These are phyloP conservation scores for Syrphus vitripennis DNA, from an alignment of 2,888 invertebrate species.

Conservation along the genomic window DNA sequence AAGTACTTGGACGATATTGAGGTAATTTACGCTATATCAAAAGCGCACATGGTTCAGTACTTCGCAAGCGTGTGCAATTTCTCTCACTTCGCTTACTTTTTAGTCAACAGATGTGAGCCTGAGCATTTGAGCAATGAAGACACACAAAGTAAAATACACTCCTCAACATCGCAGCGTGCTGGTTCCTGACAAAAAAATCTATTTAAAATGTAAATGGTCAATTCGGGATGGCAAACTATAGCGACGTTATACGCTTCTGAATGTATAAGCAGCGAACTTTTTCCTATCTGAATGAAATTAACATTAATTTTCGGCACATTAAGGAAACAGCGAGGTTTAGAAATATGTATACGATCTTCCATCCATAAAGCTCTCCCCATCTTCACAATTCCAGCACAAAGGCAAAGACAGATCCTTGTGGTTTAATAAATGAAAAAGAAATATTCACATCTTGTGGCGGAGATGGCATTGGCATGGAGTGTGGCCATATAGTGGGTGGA, in stretches of 20 bases:
- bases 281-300: conserved; percentile 71
- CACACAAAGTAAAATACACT: conserved; percentile 30
- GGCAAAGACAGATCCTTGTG: conserved; percentile 46
- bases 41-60: conserved; percentile 3
- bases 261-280: conserved; percentile 67
- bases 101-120: conserved; percentile 63
- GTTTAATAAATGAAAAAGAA: conserved; percentile 69
- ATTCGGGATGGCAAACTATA: conserved; percentile 34
- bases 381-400: neutral
- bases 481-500: neutral
- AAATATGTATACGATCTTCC: conserved; percentile 47
- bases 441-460: conserved; percentile 63
- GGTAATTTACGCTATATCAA: neutral
- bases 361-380: neutral
- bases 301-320: conserved; percentile 71
- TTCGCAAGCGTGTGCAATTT: conserved; percentile 47
- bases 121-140: conserved; percentile 65
- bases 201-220: conserved; percentile 71
- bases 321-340: conserved; percentile 62
- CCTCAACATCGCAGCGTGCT: conserved; percentile 12
- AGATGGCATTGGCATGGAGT: neutral
- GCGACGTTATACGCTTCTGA: conserved; percentile 20
- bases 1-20: neutral
- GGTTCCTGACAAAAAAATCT: conserved; percentile 39
- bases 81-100: conserved; percentile 2